A percentile compares a stretch with the other conserved stretches of the same genome.
Evolutionary conservation across 2,888 invertebrate genomes (phyloP).

Genomic region (Notodonta dromedarius): DNA sequence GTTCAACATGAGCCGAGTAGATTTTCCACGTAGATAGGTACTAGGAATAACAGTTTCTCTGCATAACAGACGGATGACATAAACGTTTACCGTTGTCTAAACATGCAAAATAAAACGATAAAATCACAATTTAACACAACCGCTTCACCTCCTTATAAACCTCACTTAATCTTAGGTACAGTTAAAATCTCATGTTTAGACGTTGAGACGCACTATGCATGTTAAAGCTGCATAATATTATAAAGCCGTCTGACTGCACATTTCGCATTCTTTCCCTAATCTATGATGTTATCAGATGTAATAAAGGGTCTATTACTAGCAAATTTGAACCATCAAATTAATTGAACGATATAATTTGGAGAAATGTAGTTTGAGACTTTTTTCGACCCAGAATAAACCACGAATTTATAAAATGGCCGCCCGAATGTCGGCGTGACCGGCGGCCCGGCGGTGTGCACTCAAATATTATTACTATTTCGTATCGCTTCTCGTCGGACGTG

Average conservation of each 20-base stretch:
- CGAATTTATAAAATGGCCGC: too few species aligned
- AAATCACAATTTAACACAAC: conserved; percentile 1
- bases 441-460: too few species aligned
- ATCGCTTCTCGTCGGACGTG: too few species aligned
- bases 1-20: not conserved
- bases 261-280: not conserved
- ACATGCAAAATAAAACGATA: conserved; percentile 3
- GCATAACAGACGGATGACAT: not conserved
- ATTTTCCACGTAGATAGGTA: not conserved
- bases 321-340: not conserved
- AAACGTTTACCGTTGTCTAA: conserved; percentile 1
- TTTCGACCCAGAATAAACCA: too few species aligned
- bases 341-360: not conserved
- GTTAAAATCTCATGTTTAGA: not conserved
- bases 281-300: not conserved
- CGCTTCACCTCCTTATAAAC: conserved; percentile 1
- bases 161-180: conserved; percentile 1
- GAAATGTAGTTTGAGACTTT: not conserved
- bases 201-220: not conserved
- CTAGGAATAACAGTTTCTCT: conserved; percentile 3
- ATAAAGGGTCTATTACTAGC: not conserved
- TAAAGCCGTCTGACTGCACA: not conserved
- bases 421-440: too few species aligned
- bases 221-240: not conserved
- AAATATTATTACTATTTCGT: too few species aligned